Evolutionary conservation across 2,888 invertebrate genomes (phyloP).

Genomic region (Leucozona laternaria): DNA sequence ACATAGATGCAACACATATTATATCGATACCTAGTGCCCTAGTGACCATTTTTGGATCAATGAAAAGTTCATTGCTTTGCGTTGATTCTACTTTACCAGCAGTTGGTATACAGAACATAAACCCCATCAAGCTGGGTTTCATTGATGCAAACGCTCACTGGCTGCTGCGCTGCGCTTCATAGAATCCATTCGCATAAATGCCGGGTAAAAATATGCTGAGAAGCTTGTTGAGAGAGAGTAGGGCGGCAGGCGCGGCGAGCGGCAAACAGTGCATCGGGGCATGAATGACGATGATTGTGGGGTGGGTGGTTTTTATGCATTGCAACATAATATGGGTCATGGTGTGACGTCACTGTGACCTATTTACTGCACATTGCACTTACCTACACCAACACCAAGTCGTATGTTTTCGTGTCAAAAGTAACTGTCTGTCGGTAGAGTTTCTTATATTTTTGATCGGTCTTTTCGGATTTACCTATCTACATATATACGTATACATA

Average conservation of each 20-base stretch:
- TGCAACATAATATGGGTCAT: conserved; percentile 68
- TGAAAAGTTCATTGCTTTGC: conserved; percentile 77
- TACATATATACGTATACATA: too few species aligned
- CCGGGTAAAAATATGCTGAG: conserved; percentile 33
- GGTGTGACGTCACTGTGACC: conserved; percentile 71
- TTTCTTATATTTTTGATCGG: conserved; percentile 57
- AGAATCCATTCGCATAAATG: conserved; percentile 29
- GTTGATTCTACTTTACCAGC: conserved; percentile 40
- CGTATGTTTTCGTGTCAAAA: conserved; percentile 7
- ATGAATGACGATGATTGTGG: conserved; percentile 65
- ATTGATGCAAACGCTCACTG: conserved; percentile 68
- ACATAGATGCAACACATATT: conserved; percentile 53
- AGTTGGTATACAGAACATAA: conserved; percentile 6
- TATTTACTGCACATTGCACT: conserved; percentile 59
- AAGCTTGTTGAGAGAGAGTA: not conserved
- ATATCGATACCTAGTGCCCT: conserved; percentile 69
- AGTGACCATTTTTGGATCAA: conserved; percentile 76
- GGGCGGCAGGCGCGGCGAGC: not conserved
- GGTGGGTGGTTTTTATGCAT: conserved; percentile 47
- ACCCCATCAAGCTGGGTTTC: conserved; percentile 55
- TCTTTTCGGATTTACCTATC: not conserved
- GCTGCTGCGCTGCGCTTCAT: conserved; percentile 40
- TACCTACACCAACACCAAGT: conserved; percentile 37
- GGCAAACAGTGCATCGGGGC: conserved; percentile 38
- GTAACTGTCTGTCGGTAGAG: conserved; percentile 51